These are phyloP conservation scores for Rhorus exstirpatorius DNA, from an alignment of 2,888 invertebrate genomes.

Conservation along the genomic window DNA sequence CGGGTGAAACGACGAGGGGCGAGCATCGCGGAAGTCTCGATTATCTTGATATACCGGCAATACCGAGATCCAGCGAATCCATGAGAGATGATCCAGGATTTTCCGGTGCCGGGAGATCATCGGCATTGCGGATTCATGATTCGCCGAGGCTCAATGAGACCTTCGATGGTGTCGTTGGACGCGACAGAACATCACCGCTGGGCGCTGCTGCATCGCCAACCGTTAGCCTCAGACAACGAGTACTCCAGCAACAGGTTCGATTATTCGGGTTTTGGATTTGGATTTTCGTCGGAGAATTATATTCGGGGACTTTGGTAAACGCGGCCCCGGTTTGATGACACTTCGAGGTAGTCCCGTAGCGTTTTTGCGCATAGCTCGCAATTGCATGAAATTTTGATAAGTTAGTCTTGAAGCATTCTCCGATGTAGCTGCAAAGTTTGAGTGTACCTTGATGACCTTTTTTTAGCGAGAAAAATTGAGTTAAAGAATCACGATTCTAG, in stretches of 20 bases:
- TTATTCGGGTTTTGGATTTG: too few species aligned
- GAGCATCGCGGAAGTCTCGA: constrained; percentile 81
- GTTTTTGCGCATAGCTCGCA: too few species aligned
- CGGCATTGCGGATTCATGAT: constrained; percentile 76
- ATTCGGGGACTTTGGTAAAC: too few species aligned
- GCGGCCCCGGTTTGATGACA: too few species aligned
- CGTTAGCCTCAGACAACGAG: constrained; percentile 76
- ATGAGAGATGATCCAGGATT: constrained; percentile 80
- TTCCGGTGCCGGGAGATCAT: constrained; percentile 75
- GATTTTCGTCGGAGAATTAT: too few species aligned
- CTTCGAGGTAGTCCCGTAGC: too few species aligned
- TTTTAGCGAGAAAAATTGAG: too few species aligned
- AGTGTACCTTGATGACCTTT: too few species aligned
- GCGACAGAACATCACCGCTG: constrained; percentile 78
- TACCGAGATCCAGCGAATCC: constrained; percentile 80
- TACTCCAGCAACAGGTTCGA: constrained; percentile 76
- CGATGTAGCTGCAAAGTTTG: too few species aligned
- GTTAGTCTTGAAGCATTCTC: too few species aligned
- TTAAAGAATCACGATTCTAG: too few species aligned
- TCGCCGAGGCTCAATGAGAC: constrained; percentile 80
- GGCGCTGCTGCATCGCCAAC: constrained; percentile 78
- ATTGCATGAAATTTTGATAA: too few species aligned
- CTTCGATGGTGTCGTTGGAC: constrained; percentile 79
- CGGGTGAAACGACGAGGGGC: constrained; percentile 79
- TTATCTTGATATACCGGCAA: constrained; percentile 82